Percentiles rank a stretch among this genome's conserved stretches.
Evolutionary conservation across 2,113 vertebrate genomes (phyloP).

Genomic region (Tachycineta bicolor): DNA sequence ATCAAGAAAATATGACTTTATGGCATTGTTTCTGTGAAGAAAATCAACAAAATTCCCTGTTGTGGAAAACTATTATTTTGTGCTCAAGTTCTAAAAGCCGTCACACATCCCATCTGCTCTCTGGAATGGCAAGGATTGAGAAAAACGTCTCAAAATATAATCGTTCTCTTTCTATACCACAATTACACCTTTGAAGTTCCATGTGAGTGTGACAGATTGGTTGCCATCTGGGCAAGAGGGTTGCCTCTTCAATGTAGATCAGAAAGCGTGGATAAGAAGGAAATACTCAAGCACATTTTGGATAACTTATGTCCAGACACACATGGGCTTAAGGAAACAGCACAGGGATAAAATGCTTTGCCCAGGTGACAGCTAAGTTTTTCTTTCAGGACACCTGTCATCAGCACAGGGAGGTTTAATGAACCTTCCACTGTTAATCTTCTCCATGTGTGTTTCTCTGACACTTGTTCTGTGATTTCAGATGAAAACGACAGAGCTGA

Average conservation of each 20-base stretch:
- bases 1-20: neutral
- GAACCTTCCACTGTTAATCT: neutral
- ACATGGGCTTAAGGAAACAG: accelerated
- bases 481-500: neutral
- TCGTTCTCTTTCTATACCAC: neutral
- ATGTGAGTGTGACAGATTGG: neutral
- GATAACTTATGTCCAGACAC: neutral
- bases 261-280: neutral
- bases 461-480: neutral
- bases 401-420: neutral
- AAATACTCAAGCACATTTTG: neutral
- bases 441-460: neutral
- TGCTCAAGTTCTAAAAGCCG: neutral
- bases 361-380: neutral
- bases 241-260: neutral
- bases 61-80: neutral
- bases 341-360: neutral
- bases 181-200: neutral
- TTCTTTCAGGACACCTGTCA: neutral
- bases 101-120: neutral
- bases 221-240: constrained; percentile 3
- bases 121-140: neutral
- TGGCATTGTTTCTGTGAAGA: neutral
- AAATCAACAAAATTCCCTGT: neutral
- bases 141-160: neutral